These are phyloP conservation scores for Agrotis exclamationis DNA, from an alignment of 2,888 invertebrate species.

Conservation along the genomic window DNA sequence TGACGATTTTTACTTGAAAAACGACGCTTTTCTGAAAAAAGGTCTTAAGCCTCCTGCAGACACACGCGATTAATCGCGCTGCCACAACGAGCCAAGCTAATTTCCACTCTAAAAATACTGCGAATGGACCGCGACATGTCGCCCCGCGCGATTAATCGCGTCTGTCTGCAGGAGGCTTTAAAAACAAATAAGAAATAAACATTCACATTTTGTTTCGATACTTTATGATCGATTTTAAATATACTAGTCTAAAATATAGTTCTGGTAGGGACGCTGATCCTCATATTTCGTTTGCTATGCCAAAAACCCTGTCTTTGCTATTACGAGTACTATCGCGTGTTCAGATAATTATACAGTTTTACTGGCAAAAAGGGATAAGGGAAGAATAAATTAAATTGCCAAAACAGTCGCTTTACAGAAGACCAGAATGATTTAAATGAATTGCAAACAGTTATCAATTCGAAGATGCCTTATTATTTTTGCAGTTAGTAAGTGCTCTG, in stretches of 20 bases:
- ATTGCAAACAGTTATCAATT: background rate
- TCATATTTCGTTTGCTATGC: background rate
- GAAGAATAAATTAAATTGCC: no score
- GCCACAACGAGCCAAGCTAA: no score
- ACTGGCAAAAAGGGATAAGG: background rate
- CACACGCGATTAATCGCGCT: no score
- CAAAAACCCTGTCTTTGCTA: no score
- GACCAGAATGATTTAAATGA: background rate
- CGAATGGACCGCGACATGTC: no score
- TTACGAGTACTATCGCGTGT: no score
- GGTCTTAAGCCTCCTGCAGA: no score
- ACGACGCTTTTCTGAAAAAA: background rate
- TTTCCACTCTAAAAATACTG: no score
- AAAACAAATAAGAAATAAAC: background rate
- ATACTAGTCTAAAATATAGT: background rate
- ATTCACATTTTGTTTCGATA: background rate
- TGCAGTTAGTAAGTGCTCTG: no score
- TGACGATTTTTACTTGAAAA: background rate
- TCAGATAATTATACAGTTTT: background rate
- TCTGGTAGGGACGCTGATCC: background rate
- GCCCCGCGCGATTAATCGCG: no score
- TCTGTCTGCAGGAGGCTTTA: no score
- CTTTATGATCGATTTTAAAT: conserved; percentile 3
- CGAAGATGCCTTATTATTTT: no score
- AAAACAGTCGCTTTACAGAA: background rate